These are phyloP conservation scores for Yponomeuta malinellus DNA, from an alignment of 2,888 invertebrate species.

Conservation along the genomic window DNA sequence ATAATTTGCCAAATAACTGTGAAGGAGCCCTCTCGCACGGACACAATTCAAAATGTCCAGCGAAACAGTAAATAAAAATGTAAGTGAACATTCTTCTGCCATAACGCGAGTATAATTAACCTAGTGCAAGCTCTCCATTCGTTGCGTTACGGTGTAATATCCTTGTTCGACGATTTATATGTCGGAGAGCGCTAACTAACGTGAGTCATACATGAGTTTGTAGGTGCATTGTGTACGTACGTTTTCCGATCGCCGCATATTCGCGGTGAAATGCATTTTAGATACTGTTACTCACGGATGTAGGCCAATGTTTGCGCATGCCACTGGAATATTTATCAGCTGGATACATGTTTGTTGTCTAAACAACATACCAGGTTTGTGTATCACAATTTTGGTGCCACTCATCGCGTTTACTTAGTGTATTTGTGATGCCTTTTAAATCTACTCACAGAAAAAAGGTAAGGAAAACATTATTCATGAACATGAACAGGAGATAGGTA, in stretches of 20 bases:
- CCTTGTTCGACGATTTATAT: not conserved
- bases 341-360: not conserved
- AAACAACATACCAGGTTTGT: not conserved
- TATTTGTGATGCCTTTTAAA: not conserved
- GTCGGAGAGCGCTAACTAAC: not conserved
- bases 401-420: not conserved
- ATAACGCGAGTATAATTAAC: not conserved
- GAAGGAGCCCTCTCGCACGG: not conserved
- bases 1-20: not conserved
- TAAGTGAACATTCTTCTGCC: conserved; percentile 45
- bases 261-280: conserved; percentile 35
- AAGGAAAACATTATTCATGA: not conserved
- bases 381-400: not conserved
- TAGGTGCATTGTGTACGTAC: not conserved
- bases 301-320: conserved; percentile 48
- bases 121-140: not conserved
- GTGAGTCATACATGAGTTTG: not conserved
- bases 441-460: not conserved
- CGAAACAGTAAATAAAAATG: conserved; percentile 77
- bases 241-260: conserved; percentile 21
- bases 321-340: conserved; percentile 40
- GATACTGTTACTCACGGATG: conserved; percentile 49
- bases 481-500: too few relatives aligned
- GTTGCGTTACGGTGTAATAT: not conserved
- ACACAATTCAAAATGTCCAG: conserved; percentile 65